A percentile compares a stretch with the other conserved stretches of the same genome.
These are phyloP conservation scores for Ruditapes philippinarum DNA, from an alignment of 1,140 invertebrate genomes.

Conservation along the genomic window DNA sequence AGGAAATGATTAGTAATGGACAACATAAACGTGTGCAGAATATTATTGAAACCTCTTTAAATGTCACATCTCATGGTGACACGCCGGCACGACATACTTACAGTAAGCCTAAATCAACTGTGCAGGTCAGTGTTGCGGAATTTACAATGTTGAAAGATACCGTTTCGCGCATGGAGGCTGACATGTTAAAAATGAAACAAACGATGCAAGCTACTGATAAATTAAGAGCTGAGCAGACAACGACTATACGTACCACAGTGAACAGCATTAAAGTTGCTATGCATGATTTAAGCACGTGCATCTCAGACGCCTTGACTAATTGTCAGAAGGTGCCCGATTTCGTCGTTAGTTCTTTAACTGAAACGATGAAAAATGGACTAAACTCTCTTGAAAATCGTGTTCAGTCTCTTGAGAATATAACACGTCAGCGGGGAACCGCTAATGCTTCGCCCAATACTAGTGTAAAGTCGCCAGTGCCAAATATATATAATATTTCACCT, in stretches of 20 bases:
- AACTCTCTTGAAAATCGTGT: no score
- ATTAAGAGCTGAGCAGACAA: slow-evolving; percentile 6
- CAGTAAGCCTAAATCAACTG: slow-evolving; percentile 6
- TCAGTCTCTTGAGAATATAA: no score
- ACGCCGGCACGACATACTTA: slow-evolving; percentile 7
- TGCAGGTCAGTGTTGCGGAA: no score
- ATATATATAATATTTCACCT: background rate
- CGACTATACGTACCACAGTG: background rate
- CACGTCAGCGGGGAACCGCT: no score
- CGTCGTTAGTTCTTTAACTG: background rate
- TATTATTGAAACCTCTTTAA: no score
- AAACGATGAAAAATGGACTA: no score
- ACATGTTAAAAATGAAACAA: slow-evolving; percentile 9
- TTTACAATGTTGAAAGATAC: no score
- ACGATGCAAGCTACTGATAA: no score
- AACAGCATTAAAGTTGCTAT: slow-evolving; percentile 7
- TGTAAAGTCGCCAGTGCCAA: background rate
- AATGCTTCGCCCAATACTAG: background rate
- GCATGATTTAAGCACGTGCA: no score
- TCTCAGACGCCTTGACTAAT: background rate
- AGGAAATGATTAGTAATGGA: no score
- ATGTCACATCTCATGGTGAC: no score
- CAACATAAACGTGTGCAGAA: no score
- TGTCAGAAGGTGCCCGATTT: background rate
- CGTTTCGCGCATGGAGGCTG: background rate